Base-by-base conservation (phyloP, 2,113 vertebrate genomes). In the Colinus virginianus region DNA sequence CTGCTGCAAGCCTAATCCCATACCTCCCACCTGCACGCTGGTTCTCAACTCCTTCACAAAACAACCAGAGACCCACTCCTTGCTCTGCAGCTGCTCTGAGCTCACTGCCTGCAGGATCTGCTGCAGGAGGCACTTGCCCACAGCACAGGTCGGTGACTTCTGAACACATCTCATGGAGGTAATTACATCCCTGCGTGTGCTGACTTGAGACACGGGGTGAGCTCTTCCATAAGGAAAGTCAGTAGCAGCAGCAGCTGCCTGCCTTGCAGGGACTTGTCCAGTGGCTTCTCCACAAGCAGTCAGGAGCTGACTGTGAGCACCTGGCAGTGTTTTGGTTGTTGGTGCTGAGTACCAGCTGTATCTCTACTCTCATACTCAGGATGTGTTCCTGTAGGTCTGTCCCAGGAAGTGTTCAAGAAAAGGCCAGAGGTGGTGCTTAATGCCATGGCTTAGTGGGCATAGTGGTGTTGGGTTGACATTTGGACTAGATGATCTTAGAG, bases 131-230 rank as follows among this genome's bases (percentile, higher is more conserved):
- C 34, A 4, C 38, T 75, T 0, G 0, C 34, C 59, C 21, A 6
- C 3, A 1, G 38, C 15, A 23, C 67, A 32, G 30, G 46, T 28
- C 45, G 2, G 8, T 0, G 0, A 6, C 34, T 87, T 51, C 56
- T 2, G 2, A n/a, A 6, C 2, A 11, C 53, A 76, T 58, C 48
- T 89, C 5, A 0, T 34, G 6, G 28, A n/a, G 43, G 19, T 59
- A 76, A 18, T 32, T 69, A 25, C 0, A 0, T 51, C 67, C 23
- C 43, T 61, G 43, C 1, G 0, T 68, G 78, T 75, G 3, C 48
- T 46, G 51, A 46, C 78, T 23, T 78, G 71, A 72, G 71, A 7
- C 17, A 6, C 2, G 5, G 48, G 40, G 17, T 53, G 61, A 38
- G 21, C 58, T 84, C 70, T 71, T 76, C 67, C 40, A 3, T 66